phyloP scores from a whole-genome alignment of 1,140 invertebrate genomes.

The Nasonia vitripennis region DNA sequence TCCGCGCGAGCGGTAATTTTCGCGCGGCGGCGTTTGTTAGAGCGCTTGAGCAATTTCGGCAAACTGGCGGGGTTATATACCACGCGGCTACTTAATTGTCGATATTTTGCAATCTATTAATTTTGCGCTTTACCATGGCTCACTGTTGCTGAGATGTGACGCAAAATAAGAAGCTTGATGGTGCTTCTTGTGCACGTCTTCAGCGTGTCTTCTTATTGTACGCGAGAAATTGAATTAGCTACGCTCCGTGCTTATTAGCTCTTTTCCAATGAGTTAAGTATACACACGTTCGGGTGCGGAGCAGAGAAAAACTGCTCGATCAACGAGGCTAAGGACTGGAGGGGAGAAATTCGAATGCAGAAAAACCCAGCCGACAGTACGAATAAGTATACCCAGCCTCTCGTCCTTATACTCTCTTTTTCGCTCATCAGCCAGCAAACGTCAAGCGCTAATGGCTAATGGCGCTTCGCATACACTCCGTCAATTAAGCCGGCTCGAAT shows the following conservation, averaged over 20 bases:
- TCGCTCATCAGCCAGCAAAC: slow-evolving; percentile 29
- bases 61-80: background rate
- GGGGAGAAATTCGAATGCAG: background rate
- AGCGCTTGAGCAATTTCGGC: background rate
- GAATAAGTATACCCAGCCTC: no score
- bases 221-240: background rate
- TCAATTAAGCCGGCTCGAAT: background rate
- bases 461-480: background rate
- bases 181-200: background rate
- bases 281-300: background rate
- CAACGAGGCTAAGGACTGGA: background rate
- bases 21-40: background rate
- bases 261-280: background rate
- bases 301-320: background rate
- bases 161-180: background rate
- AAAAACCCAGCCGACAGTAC: slow-evolving; percentile 38
- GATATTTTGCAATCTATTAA: slow-evolving; percentile 27
- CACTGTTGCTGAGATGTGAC: no score
- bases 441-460: slow-evolving; percentile 6
- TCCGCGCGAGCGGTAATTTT: background rate
- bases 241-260: no score
- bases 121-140: background rate
- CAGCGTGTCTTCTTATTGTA: background rate
- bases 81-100: slow-evolving; percentile 1
- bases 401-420: background rate